Base-by-base conservation (phyloP, 1,140 invertebrate genomes). In the Drosophila paulistorum region DNA sequence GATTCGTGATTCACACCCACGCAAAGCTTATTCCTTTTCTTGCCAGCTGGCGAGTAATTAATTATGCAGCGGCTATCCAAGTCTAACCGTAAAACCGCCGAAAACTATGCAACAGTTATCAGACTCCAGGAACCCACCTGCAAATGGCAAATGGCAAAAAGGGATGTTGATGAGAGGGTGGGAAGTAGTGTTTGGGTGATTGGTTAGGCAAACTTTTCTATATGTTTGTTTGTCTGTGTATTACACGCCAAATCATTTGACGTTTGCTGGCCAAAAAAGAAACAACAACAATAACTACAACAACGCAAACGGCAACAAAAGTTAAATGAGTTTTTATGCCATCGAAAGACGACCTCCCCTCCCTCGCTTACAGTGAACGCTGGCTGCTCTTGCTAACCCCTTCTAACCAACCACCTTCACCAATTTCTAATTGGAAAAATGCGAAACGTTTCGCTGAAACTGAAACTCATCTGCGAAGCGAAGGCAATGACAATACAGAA, bases 281-380 rank as follows among this genome's bases (percentile, higher is more conserved):
- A 51, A 48, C 45, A 10, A 17, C 20, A 6, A 17, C n/a, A 48
- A 20, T 14, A 48, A 48, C 42, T 17, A 48, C n/a, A n/a, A n/a
- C 42, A 48, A 48, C 0, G 30, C 30, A 30, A 30, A 30, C 30
- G 30, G 30, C 6, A 48, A 48, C 14, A 82, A 87, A 87, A 87
- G 83, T 87, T 87, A 75, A 87, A 87, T 87, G 83, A 87, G 83
- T 89, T 87, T 87, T 87, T 83, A 87, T 83, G 79, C 76, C 59
- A 42, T 33, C 48, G 11, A 26, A n/a, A 48, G 2, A 1, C n/a
- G 30, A 1, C 9, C 5, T 20, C 23, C 39, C 23, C 9, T 26
- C 26, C 13, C 48, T 11, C 7, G 10, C 10, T 30, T 5, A 7
- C 30, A 30, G 30, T 0, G 30, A 30, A 30, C 6, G 6, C 35